Evolutionary conservation across 1,140 invertebrate genomes (phyloP).

Genomic region (Battus philenor): DNA sequence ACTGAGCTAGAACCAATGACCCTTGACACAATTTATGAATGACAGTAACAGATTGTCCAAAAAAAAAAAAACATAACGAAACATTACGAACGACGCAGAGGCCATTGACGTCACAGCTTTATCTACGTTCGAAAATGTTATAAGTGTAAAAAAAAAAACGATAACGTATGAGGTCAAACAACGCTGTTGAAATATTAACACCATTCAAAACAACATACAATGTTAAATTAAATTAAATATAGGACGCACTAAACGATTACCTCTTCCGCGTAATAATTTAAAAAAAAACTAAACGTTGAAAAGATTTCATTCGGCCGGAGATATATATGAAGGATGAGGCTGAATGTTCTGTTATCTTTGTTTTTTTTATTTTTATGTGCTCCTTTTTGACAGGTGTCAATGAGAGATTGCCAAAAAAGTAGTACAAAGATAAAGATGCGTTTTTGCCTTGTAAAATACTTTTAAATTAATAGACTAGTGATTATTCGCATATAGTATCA

Average conservation of each 20-base stretch:
- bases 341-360: too few relatives aligned
- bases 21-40: slow-evolving; percentile 3
- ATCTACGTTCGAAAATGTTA: slow-evolving; percentile 6
- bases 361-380: too few relatives aligned
- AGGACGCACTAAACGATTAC: not conserved
- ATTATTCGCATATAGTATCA: too few relatives aligned
- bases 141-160: slow-evolving; percentile 10
- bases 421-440: too few relatives aligned
- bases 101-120: slow-evolving; percentile 9
- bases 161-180: slow-evolving; percentile 10
- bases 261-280: too few relatives aligned
- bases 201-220: slow-evolving; percentile 3
- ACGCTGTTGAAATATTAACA: slow-evolving; percentile 9
- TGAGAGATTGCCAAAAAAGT: too few relatives aligned
- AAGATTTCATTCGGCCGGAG: too few relatives aligned
- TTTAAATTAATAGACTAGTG: too few relatives aligned
- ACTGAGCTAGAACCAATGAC: not conserved
- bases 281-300: too few relatives aligned
- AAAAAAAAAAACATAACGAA: slow-evolving; percentile 2
- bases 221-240: not conserved
- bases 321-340: too few relatives aligned
- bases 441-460: too few relatives aligned
- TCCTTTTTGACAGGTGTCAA: too few relatives aligned
- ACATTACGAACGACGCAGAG: slow-evolving; percentile 2
- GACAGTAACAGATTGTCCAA: not conserved